Evolutionary conservation across 2,797 vertebrate species (phyloP).

Genomic region (Pangasius sanitwongsei): DNA sequence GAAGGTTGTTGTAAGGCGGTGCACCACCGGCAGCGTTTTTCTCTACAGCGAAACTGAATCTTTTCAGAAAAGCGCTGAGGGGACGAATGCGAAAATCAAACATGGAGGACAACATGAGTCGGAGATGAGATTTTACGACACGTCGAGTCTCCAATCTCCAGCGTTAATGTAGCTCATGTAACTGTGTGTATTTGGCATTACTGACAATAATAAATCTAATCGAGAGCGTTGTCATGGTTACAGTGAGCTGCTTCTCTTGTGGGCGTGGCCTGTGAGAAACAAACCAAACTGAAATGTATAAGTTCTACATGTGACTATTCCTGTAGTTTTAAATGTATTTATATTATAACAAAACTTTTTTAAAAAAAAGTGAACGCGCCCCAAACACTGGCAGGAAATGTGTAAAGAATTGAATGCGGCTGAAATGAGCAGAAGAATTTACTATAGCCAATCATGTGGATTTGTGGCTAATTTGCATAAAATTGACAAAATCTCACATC

Average conservation of each 20-base stretch:
- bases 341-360: too few species aligned
- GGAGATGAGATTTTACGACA: too few species aligned
- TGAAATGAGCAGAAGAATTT: neutral
- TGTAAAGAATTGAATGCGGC: too few species aligned
- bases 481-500: neutral
- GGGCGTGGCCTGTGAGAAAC: neutral
- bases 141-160: too few species aligned
- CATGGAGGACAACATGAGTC: neutral
- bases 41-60: neutral
- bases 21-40: neutral
- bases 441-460: neutral
- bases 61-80: too few species aligned
- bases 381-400: too few species aligned
- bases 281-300: too few species aligned
- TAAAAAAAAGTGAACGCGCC: too few species aligned
- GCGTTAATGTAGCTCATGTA: too few species aligned
- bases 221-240: neutral
- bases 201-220: neutral
- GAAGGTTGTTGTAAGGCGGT: neutral
- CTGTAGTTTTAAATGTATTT: too few species aligned
- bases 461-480: neutral
- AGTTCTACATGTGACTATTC: too few species aligned
- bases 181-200: neutral
- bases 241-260: neutral
- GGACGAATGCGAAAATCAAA: neutral